These are phyloP conservation scores for Fragum sueziense DNA, from an alignment of 2,888 invertebrate species.

Conservation along the genomic window DNA sequence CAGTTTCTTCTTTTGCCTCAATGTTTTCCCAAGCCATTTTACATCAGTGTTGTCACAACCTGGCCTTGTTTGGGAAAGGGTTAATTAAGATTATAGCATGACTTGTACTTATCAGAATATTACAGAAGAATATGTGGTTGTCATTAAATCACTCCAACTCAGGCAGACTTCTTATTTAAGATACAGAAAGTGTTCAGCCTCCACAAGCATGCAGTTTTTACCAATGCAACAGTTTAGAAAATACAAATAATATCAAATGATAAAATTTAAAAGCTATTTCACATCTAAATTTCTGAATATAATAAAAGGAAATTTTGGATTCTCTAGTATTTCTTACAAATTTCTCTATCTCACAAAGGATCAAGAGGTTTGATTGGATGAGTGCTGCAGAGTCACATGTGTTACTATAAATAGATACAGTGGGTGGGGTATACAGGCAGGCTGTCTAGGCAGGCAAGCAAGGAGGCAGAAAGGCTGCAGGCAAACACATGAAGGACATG, in stretches of 20 bases:
- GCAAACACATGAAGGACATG: not conserved
- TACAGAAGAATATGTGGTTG: too few species aligned
- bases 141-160: too few species aligned
- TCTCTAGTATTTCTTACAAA: not conserved
- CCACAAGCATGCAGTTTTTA: conserved; percentile 72
- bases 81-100: too few species aligned
- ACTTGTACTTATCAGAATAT: too few species aligned
- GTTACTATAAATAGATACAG: conserved; percentile 7
- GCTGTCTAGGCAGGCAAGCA: not conserved
- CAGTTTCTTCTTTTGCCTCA: too few species aligned
- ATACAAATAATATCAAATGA: not conserved
- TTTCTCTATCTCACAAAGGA: not conserved
- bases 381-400: conserved; percentile 29
- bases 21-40: too few species aligned
- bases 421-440: not conserved
- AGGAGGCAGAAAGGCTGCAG: not conserved
- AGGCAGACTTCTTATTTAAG: not conserved
- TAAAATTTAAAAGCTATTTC: not conserved
- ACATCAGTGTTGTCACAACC: too few species aligned
- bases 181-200: conserved; percentile 33
- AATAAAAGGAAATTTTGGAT: not conserved
- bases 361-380: not conserved
- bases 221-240: conserved; percentile 63
- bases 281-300: too few species aligned
- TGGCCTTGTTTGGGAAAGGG: too few species aligned